Conservation (phyloP, 2,113 vertebrate species). For the Lophotis ruficrista region DNA sequence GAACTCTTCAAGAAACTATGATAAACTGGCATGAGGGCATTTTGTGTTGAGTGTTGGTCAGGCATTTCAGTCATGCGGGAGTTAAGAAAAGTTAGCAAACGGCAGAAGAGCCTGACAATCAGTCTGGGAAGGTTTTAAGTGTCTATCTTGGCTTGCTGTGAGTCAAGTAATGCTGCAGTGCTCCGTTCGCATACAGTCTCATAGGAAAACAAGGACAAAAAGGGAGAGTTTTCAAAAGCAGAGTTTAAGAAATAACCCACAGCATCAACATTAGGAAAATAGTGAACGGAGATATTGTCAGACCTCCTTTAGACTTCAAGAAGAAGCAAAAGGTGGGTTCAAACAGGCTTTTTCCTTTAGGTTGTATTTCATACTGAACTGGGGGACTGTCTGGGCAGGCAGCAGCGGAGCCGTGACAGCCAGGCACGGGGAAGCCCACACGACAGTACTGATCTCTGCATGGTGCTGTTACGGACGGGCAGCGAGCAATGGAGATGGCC, state of each 20-base stretch:
- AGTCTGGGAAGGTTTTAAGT: neutral
- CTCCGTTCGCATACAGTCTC: neutral
- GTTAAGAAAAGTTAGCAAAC: neutral
- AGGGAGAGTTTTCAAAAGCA: neutral
- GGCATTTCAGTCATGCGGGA: neutral
- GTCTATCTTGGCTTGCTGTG: neutral
- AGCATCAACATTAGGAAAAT: neutral
- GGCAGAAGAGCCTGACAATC: neutral
- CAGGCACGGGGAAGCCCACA: neutral
- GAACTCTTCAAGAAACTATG: neutral
- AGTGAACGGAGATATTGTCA: neutral
- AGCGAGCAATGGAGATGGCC: neutral
- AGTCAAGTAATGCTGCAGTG: neutral
- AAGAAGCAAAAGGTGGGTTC: neutral
- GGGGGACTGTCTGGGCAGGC: neutral
- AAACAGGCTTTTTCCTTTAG: neutral
- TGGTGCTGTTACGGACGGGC: neutral
- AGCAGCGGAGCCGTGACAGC: neutral
- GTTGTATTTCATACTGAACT: neutral
- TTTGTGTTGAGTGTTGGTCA: neutral
- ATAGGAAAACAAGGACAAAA: neutral
- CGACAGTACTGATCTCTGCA: neutral
- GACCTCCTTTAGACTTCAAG: neutral
- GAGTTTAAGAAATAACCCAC: neutral
- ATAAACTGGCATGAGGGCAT: neutral